Evolutionary conservation across 2,888 invertebrate species (phyloP), one percentile per base, ranked within the genome.

Genomic region (Steinernema scapterisci): DNA sequence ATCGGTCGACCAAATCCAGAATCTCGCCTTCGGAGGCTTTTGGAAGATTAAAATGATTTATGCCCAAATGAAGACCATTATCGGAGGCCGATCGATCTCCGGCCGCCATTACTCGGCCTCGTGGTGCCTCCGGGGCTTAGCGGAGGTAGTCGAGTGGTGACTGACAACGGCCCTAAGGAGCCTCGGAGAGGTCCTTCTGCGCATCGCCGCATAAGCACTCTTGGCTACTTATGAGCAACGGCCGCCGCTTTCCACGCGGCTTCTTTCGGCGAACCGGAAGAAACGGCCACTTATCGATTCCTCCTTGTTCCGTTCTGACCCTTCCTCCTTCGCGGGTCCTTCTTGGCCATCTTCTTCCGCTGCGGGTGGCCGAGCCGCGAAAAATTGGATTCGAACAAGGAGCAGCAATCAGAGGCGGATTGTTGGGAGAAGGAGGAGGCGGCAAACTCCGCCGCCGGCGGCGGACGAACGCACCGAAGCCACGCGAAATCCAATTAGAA

Each of bases 31-130:
- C 7, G 1, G 31, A 27, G 63, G 16, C 63, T 3, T 63, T 5
- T 3, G n/a, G 63, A 31, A 63, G 63, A 63, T 63, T 63, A 63
- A 63, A 63, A 63, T 63, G 63, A 63, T 63, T 63, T 63, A 63
- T 63, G 63, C 31, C 31, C 63, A 63, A 63, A 63, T 63, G 63
- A 63, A 63, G 63, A 63, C 48, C 5, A n/a, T 48, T 48, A 48
- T 48, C 48, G 48, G 48, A 19, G n/a, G 48, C 48, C 48, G 48
- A 48, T 48, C 48, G 48, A 48, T 48, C 48, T 48, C 48, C 48
- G 48, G 38, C 38, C 38, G 38, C 38, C 38, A 38, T 38, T 38
- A 38, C 38, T 38, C 38, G 38, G 38, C 38, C 38, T 38, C 38
- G 38, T 38, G 5, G 38, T 9, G 38, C 25, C 31, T 31, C 63